phyloP scores from a whole-genome alignment of 2,888 invertebrate genomes.

The Falcaria lacertinaria region DNA sequence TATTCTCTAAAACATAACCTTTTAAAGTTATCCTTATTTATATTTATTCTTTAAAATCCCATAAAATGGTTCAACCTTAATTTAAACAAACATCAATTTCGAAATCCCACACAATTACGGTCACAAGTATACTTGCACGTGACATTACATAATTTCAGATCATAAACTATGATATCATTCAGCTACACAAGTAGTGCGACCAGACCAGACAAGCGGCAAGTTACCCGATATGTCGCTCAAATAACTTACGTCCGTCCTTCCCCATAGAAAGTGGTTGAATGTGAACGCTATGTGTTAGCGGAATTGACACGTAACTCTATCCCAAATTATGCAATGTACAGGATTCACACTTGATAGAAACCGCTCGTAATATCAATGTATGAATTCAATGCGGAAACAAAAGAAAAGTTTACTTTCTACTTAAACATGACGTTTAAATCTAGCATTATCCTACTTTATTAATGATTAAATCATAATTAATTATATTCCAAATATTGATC shows the following conservation, averaged over 20 bases:
- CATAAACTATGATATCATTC: conserved; percentile 1
- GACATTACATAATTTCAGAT: not conserved
- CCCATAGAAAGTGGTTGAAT: conserved; percentile 37
- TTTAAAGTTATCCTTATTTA: too few relatives aligned
- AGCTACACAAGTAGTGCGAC: not conserved
- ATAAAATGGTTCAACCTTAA: too few relatives aligned
- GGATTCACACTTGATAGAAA: not conserved
- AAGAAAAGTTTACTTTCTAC: too few relatives aligned
- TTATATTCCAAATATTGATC: too few relatives aligned
- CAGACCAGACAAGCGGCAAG: not conserved
- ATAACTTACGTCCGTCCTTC: conserved; percentile 25
- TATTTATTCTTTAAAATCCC: too few relatives aligned
- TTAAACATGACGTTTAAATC: too few relatives aligned
- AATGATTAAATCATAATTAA: too few relatives aligned
- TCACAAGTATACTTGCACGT: not conserved
- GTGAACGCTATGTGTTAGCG: not conserved
- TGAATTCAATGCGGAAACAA: too few relatives aligned
- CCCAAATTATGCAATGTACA: not conserved
- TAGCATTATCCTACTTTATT: too few relatives aligned
- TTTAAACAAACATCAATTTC: too few relatives aligned
- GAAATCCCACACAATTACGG: not conserved
- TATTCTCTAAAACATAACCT: too few relatives aligned
- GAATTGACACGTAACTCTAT: not conserved
- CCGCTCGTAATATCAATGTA: not conserved
- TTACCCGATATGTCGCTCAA: not conserved